Conservation (phyloP, 2,888 invertebrate genomes). For the Drosophila putrida region DNA sequence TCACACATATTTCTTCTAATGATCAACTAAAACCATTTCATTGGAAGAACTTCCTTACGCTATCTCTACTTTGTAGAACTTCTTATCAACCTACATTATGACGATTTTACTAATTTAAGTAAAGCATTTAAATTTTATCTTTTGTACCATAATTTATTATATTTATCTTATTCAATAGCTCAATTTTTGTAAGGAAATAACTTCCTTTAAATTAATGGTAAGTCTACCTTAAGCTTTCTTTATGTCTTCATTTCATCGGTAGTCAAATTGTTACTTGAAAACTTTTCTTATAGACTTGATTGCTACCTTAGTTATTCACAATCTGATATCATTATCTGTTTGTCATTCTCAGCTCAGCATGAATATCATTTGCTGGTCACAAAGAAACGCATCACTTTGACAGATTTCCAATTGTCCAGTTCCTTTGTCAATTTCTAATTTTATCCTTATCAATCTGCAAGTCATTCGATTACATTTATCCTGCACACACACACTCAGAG, state of each 20-base stretch:
- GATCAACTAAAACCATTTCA: too few species aligned
- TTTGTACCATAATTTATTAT: too few species aligned
- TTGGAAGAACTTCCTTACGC: too few species aligned
- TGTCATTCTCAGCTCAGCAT: not conserved
- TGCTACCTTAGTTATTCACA: not conserved
- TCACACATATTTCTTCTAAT: too few species aligned
- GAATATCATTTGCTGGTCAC: not conserved
- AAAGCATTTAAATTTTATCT: too few species aligned
- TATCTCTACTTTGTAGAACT: too few species aligned
- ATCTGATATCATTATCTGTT: not conserved
- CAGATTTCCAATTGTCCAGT: conserved; percentile 61
- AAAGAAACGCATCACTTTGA: conserved; percentile 47
- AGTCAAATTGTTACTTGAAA: not conserved
- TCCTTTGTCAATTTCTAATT: not conserved
- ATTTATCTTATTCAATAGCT: not conserved
- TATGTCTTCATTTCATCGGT: not conserved
- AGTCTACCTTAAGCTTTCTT: not conserved
- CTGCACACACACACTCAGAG: conserved; percentile 11
- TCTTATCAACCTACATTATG: too few species aligned
- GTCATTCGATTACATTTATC: conserved; percentile 30
- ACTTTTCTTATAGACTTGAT: not conserved
- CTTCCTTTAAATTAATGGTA: not conserved
- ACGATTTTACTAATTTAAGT: too few species aligned
- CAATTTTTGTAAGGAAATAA: not conserved
- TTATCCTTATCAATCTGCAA: conserved; percentile 35